Base-by-base conservation (phyloP, 2,797 vertebrate species). In the Hippoglossus hippoglossus region DNA sequence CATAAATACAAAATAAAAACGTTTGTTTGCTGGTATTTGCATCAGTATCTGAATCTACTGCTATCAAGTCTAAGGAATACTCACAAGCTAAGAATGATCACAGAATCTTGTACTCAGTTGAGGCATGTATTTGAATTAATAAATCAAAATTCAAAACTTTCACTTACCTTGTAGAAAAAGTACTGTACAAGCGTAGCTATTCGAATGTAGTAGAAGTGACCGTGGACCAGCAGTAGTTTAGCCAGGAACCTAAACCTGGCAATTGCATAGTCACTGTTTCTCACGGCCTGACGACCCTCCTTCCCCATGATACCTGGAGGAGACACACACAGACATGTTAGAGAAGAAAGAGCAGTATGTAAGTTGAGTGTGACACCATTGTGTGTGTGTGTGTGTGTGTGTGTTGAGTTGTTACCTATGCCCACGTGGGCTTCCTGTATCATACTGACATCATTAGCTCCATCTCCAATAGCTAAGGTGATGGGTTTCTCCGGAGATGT, bases 221-320 rank as follows among this genome's bases (percentile, higher is more conserved):
- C 98, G 78, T 99, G 98, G 93, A 99, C 98, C 92, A 99, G 94
- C 91, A 99, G 96, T 63, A 99, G 93, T 93, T 98, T 99, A 81
- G 97, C 94, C 82, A 99, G 95, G 92, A 98, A 99, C 93, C 94
- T 97, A 92, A 99, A 99, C 87, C 98, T 96, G 84, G 98, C 97
- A 80, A 99, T 96, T 96, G 98, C 98, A 98, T 99, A 99, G 96
- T 99, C 98, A 86, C 98, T 99, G 94, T 99, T 99, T 89, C 97
- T 95, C 85, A 98, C 98, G 83, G 98, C 98, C 92, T 99, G 98
- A 62, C 98, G 95, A 91, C 98, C 98, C 91, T 99, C 98, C 90
- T 99, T 99, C 41, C 98, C 98, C 98, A 99, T 98, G 91, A 99
- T 99, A 84, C 98, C 98, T 99, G 81, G 2, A 92, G 79, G 79